These are phyloP conservation scores for Leptinotarsa undecemlineata DNA, from an alignment of 1,140 invertebrate species.

Conservation along the genomic window DNA sequence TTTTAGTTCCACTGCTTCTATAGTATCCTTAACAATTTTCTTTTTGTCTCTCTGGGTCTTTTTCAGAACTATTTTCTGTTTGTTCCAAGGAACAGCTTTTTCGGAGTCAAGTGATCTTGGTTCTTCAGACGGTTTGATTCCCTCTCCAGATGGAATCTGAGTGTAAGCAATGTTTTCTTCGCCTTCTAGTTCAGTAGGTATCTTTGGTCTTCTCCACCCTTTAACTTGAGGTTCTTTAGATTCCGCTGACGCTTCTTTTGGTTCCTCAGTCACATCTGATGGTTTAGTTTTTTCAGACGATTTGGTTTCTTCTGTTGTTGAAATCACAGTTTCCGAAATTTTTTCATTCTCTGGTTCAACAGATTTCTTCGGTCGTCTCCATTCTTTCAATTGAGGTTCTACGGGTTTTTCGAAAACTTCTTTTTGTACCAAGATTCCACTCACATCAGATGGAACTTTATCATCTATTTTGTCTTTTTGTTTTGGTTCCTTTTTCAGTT, in stretches of 20 bases:
- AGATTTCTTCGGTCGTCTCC: constrained; percentile 14
- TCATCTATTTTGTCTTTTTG: not conserved
- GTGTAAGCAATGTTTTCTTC: not conserved
- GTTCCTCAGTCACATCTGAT: constrained; percentile 43
- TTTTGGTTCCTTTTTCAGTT: not conserved
- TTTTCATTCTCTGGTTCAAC: constrained; percentile 6
- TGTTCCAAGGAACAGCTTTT: constrained; percentile 54
- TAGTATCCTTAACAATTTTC: constrained; percentile 30
- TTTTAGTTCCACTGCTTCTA: constrained; percentile 23
- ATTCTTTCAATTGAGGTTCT: constrained; percentile 11
- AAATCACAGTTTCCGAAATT: not conserved
- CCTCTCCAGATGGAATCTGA: not conserved
- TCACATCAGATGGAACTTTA: not conserved
- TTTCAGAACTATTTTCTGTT: constrained; percentile 54
- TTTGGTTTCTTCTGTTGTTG: constrained; percentile 18
- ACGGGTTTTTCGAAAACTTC: constrained; percentile 14
- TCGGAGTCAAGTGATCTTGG: constrained; percentile 37
- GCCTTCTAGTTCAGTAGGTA: constrained; percentile 27
- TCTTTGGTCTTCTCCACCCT: constrained; percentile 39
- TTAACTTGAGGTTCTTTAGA: constrained; percentile 20
- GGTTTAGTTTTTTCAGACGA: constrained; percentile 18
- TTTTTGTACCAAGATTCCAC: constrained; percentile 16
- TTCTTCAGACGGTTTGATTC: no score
- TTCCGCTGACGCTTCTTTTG: constrained; percentile 18
- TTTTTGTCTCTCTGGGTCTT: constrained; percentile 50